A percentile compares a stretch with the other conserved stretches of the same genome.
phyloP scores from a whole-genome alignment of 2,888 invertebrate species.

The Ophion obscuratus region DNA sequence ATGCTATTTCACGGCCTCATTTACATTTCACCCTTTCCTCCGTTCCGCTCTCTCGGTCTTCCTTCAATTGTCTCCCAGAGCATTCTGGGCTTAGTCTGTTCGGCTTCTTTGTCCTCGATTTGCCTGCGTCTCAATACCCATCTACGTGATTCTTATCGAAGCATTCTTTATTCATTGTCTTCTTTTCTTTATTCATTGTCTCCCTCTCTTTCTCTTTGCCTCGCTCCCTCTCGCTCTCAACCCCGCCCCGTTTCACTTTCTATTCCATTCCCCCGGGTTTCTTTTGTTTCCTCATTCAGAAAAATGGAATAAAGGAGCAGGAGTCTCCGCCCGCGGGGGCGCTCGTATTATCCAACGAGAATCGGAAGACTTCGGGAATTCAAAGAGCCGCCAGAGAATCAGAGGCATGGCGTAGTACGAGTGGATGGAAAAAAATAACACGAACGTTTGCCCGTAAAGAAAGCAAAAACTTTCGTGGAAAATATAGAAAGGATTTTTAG shows the following conservation, averaged over 20 bases:
- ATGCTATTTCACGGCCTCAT: conserved; percentile 47
- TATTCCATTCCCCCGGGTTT: background rate
- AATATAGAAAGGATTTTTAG: conserved; percentile 22
- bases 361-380: conserved; percentile 43
- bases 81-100: conserved; percentile 12
- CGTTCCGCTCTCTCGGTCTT: background rate
- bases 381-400: conserved; percentile 20
- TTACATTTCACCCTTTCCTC: conserved; percentile 39
- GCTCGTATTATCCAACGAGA: conserved; percentile 55
- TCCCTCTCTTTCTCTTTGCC: background rate
- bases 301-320: conserved; percentile 16
- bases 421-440: background rate
- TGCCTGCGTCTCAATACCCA: conserved; percentile 36
- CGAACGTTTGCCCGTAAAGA: background rate
- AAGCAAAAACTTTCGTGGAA: background rate
- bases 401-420: background rate
- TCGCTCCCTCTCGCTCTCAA: too few species aligned
- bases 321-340: background rate
- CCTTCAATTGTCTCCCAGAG: conserved; percentile 24
- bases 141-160: conserved; percentile 30
- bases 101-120: conserved; percentile 30
- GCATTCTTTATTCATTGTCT: conserved; percentile 5
- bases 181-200: background rate
- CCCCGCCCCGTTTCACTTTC: conserved; percentile 27
- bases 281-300: conserved; percentile 17